phyloP scores from a whole-genome alignment of 2,888 invertebrate genomes.

The Ramazzottius varieornatus region DNA sequence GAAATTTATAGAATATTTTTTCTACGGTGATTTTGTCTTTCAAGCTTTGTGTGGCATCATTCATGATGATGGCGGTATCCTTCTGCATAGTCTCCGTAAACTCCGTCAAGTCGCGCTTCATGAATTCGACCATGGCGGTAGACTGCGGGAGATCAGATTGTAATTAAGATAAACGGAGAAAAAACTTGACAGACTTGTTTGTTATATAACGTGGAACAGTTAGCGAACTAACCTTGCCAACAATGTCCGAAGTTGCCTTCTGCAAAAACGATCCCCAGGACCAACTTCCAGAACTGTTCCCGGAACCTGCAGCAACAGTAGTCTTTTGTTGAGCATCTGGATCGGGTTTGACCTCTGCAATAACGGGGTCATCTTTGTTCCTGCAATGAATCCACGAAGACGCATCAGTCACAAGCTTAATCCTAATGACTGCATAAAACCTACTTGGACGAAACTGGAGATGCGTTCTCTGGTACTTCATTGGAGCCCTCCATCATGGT shows the following conservation, averaged over 20 bases:
- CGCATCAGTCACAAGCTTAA: too few relatives aligned
- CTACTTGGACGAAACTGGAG: too few relatives aligned
- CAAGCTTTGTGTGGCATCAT: constrained; percentile 34
- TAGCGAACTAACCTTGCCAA: constrained; percentile 4
- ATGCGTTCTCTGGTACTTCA: too few relatives aligned
- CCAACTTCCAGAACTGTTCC: not conserved
- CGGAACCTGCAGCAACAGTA: too few relatives aligned
- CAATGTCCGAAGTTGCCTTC: not conserved
- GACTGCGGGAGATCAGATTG: constrained; percentile 27
- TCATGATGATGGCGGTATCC: constrained; percentile 39
- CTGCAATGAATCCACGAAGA: too few relatives aligned
- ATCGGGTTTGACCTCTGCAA: too few relatives aligned
- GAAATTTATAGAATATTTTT: too few relatives aligned
- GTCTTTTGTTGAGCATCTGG: too few relatives aligned
- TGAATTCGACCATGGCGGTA: constrained; percentile 44
- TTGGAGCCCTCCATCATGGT: too few relatives aligned
- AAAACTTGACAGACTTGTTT: not conserved
- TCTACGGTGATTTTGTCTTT: constrained; percentile 40
- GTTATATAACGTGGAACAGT: too few relatives aligned
- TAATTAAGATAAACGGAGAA: not conserved
- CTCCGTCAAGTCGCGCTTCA: constrained; percentile 46
- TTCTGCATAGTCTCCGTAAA: constrained; percentile 41
- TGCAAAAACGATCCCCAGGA: constrained; percentile 1
- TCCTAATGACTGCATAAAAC: too few relatives aligned
- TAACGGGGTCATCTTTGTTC: too few relatives aligned